A percentile compares a stretch with the other conserved stretches of the same genome.
Conservation (phyloP, 2,888 invertebrate species). For the Mesorhabditis spiculigera region DNA sequence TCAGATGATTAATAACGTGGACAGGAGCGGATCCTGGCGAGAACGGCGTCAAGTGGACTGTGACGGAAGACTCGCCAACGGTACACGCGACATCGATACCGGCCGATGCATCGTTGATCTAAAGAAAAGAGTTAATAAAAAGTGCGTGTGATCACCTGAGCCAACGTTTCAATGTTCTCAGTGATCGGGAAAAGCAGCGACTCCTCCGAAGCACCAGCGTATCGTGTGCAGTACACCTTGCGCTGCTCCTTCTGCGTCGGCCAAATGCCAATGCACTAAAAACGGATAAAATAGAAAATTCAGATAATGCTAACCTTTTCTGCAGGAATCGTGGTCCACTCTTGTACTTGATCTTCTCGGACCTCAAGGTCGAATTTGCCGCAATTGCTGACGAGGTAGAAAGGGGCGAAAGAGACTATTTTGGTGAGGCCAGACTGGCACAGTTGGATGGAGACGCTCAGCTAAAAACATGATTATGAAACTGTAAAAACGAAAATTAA, state of each 20-base stretch:
- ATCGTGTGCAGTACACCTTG: slow-evolving; percentile 67
- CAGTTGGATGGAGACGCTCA: slow-evolving; percentile 87
- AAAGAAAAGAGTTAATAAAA: background rate
- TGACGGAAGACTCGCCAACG: slow-evolving; percentile 82
- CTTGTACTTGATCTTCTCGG: slow-evolving; percentile 37
- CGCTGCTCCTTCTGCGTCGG: slow-evolving; percentile 65
- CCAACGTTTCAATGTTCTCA: slow-evolving; percentile 73
- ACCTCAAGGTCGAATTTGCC: slow-evolving; percentile 48
- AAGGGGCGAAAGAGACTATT: slow-evolving; percentile 90
- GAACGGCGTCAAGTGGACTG: slow-evolving; percentile 81
- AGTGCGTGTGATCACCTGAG: slow-evolving; percentile 68
- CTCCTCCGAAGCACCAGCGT: slow-evolving; percentile 65
- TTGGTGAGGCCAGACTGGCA: slow-evolving; percentile 89
- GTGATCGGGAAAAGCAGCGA: slow-evolving; percentile 81
- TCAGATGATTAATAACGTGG: slow-evolving; percentile 76
- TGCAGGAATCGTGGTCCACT: slow-evolving; percentile 46
- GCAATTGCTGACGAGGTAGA: slow-evolving; percentile 80
- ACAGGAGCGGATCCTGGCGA: slow-evolving; percentile 83
- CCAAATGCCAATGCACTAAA: slow-evolving; percentile 79
- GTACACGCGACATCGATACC: slow-evolving; percentile 72
- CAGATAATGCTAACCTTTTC: slow-evolving; percentile 30
- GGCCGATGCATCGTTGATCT: slow-evolving; percentile 33
- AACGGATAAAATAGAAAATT: slow-evolving; percentile 2
- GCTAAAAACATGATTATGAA: slow-evolving; percentile 64
- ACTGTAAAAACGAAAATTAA: slow-evolving; percentile 8